A percentile compares a stretch with the other conserved stretches of the same genome.
Evolutionary conservation across 2,113 vertebrate genomes (phyloP).

Genomic region (Albula glossodonta): DNA sequence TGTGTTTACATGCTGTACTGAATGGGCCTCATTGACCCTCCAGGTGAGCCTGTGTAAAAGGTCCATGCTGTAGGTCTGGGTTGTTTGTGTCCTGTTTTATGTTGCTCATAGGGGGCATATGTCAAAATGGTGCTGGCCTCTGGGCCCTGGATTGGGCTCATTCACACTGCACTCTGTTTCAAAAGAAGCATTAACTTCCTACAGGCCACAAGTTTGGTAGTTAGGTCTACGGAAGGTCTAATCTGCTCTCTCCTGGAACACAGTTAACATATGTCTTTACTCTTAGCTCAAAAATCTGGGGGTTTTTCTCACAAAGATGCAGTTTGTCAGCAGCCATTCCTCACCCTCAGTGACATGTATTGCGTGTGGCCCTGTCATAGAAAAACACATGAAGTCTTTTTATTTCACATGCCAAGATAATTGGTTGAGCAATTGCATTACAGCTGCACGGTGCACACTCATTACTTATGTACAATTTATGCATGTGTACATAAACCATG

Average conservation of each 20-base stretch:
- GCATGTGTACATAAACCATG: not conserved
- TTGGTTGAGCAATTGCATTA: not conserved
- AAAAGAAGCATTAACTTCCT: not conserved
- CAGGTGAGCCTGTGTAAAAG: not conserved
- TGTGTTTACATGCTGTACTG: not conserved
- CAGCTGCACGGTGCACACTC: not conserved
- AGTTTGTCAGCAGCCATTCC: not conserved
- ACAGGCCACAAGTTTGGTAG: too few species aligned
- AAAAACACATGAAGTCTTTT: not conserved
- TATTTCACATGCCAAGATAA: not conserved
- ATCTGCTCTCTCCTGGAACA: too few species aligned
- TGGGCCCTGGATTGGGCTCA: not conserved
- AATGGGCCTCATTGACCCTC: not conserved
- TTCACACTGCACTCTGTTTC: not conserved
- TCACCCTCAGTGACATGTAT: not conserved
- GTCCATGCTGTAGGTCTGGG: not conserved
- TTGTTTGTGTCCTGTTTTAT: conserved; percentile 16
- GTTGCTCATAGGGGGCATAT: not conserved
- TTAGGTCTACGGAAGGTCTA: too few species aligned
- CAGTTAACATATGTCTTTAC: too few species aligned
- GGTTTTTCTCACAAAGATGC: too few species aligned
- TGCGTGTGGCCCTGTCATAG: not conserved
- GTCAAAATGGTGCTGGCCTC: not conserved
- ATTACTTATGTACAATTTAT: too few species aligned
- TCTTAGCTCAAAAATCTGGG: too few species aligned